Evolutionary conservation across 2,888 invertebrate genomes (phyloP).

Genomic region (Ophioninae sp.): DNA sequence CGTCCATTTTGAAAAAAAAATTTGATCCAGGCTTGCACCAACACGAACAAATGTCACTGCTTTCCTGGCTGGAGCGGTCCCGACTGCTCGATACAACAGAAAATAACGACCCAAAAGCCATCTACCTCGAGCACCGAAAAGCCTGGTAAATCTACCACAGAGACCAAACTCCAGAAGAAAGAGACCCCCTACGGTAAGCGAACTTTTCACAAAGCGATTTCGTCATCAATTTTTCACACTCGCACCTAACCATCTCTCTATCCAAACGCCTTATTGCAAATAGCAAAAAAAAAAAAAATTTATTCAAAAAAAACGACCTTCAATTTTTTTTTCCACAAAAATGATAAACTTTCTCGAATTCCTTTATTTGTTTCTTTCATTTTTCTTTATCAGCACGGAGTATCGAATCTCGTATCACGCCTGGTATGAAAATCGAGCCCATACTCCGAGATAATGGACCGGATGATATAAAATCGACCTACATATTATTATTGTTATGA

Average conservation of each 20-base stretch:
- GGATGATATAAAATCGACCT: neutral
- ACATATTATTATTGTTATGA: slow-evolving; percentile 11
- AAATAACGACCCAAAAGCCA: slow-evolving; percentile 84
- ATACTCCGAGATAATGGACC: neutral
- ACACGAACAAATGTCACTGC: slow-evolving; percentile 96
- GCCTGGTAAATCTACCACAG: slow-evolving; percentile 80
- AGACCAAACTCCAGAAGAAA: slow-evolving; percentile 90
- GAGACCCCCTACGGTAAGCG: slow-evolving; percentile 96
- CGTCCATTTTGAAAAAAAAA: neutral
- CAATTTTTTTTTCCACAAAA: neutral
- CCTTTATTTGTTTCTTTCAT: neutral
- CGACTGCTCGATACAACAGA: slow-evolving; percentile 91
- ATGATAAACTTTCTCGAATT: neutral
- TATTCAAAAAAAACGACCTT: neutral
- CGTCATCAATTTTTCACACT: neutral
- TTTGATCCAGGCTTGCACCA: slow-evolving; percentile 91
- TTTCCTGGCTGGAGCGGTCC: slow-evolving; percentile 92
- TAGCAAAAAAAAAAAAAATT: too few relatives aligned
- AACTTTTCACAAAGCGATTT: slow-evolving; percentile 29
- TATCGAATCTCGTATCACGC: neutral
- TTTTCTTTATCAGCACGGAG: neutral
- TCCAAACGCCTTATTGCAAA: neutral
- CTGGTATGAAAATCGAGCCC: neutral
- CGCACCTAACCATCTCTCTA: neutral
- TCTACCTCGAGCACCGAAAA: slow-evolving; percentile 84